Conservation (phyloP, 2,797 vertebrate genomes). For the Ammospiza maritima region DNA sequence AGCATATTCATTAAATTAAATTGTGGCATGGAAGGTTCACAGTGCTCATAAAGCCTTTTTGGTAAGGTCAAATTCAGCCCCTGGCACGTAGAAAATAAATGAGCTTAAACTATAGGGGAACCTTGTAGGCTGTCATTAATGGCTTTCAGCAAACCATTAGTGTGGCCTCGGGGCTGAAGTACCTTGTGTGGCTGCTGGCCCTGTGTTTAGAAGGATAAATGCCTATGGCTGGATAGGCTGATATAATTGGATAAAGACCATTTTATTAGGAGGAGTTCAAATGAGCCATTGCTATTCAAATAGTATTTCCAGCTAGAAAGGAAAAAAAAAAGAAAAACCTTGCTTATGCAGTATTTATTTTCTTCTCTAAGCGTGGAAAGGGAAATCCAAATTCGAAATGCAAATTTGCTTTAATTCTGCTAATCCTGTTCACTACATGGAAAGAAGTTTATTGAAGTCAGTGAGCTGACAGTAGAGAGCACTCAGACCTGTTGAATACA, state of each 20-base stretch:
- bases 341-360: not conserved
- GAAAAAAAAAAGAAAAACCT: not conserved
- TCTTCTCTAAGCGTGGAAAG: not conserved
- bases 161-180: constrained; percentile 2
- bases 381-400: not conserved
- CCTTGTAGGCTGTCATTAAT: not conserved
- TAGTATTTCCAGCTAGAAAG: not conserved
- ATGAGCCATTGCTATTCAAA: constrained; percentile 1
- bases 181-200: constrained; percentile 29
- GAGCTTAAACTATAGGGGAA: constrained; percentile 9
- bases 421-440: not conserved
- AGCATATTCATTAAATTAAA: constrained; percentile 24
- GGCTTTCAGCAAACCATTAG: constrained; percentile 10
- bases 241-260: constrained; percentile 38
- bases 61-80: constrained; percentile 3
- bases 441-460: not conserved
- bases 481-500: not conserved
- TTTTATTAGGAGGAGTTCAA: not conserved
- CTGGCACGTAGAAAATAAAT: constrained; percentile 3
- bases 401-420: not conserved
- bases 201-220: not conserved
- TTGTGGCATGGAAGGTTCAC: constrained; percentile 16
- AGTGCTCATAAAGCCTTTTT: constrained; percentile 17
- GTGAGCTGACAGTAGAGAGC: not conserved
- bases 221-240: not conserved